These are phyloP conservation scores for Chaetophractus vellerosus DNA, from an alignment of 2,797 vertebrate species.

Conservation along the genomic window DNA sequence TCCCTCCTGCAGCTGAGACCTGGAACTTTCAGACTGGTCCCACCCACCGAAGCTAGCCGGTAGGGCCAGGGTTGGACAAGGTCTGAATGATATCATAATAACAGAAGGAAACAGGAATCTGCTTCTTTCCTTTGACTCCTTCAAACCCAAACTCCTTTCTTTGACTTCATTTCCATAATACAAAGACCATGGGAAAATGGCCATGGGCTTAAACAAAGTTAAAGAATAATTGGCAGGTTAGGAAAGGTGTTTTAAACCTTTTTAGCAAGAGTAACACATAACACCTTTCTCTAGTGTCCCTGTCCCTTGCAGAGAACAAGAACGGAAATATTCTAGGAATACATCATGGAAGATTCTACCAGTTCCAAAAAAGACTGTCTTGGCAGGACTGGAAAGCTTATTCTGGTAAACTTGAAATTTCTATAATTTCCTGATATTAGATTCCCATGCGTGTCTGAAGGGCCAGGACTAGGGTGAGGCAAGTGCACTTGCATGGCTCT, in stretches of 20 bases:
- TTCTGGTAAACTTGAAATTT: neutral
- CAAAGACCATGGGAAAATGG: neutral
- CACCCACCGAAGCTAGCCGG: neutral
- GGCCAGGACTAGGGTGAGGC: neutral
- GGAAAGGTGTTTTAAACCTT: neutral
- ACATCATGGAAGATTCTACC: neutral
- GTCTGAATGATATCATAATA: neutral
- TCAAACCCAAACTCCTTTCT: neutral
- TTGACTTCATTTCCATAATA: conserved; percentile 7
- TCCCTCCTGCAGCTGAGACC: neutral
- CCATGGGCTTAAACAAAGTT: neutral
- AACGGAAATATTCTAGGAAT: neutral
- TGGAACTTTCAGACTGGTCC: neutral
- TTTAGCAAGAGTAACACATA: neutral
- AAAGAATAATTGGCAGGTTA: neutral
- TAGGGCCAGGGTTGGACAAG: neutral
- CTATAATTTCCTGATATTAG: neutral
- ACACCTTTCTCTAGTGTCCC: neutral
- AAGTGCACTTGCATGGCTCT: neutral
- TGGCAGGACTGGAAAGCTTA: neutral
- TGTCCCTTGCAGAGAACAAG: neutral
- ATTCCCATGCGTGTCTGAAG: neutral
- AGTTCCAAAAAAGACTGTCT: neutral
- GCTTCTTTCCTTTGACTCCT: neutral
- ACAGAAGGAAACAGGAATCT: neutral